These are phyloP conservation scores for Sebastes oblongus DNA, from an alignment of 2,797 vertebrate genomes.

Conservation along the genomic window DNA sequence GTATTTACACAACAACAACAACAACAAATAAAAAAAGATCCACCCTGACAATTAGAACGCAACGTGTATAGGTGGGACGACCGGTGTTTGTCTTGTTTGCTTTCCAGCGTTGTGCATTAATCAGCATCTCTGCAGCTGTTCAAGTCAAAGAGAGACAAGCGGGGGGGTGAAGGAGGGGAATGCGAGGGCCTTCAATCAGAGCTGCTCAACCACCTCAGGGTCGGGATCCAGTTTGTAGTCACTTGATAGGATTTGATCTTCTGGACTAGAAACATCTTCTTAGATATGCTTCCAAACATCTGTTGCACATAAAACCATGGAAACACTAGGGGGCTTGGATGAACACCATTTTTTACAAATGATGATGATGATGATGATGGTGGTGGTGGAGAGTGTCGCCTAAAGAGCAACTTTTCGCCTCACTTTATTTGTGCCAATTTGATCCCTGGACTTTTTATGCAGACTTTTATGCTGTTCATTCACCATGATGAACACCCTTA, in stretches of 20 bases:
- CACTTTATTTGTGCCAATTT: not conserved
- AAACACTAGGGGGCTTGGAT: not conserved
- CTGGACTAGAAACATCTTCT: not conserved
- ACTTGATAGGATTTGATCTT: not conserved
- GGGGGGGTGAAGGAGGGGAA: not conserved
- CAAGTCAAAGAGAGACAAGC: not conserved
- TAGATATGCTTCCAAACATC: not conserved
- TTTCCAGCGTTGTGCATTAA: constrained; percentile 36
- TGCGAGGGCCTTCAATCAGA: not conserved
- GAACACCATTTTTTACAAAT: not conserved
- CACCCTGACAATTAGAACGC: constrained; percentile 22
- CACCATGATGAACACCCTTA: not conserved
- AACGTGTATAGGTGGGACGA: constrained; percentile 15
- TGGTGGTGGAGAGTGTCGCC: not conserved
- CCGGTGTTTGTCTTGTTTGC: constrained; percentile 28
- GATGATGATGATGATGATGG: too few species aligned
- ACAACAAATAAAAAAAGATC: not conserved
- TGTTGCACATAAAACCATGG: not conserved
- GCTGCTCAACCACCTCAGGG: not conserved
- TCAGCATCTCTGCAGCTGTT: constrained; percentile 39
- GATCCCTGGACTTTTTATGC: not conserved
- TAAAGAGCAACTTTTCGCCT: not conserved
- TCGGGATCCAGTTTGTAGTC: not conserved
- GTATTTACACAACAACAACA: constrained; percentile 44
- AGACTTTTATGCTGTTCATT: not conserved